Evolutionary conservation across 2,113 vertebrate species (phyloP).

Genomic region (Bubo blakistoni): DNA sequence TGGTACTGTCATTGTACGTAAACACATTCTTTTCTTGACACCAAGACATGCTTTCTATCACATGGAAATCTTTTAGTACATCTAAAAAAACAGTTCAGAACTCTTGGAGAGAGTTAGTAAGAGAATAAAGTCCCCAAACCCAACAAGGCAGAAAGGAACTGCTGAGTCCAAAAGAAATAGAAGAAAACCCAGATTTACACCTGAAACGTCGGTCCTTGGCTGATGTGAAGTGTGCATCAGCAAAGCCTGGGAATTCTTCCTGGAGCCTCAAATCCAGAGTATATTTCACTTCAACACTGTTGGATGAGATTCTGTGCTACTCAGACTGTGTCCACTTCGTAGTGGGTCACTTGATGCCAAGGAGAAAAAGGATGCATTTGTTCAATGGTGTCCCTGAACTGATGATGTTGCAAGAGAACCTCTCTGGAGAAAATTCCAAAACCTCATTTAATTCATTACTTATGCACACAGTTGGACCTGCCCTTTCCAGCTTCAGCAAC

Average conservation of each 20-base stretch:
- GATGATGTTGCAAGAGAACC: not conserved
- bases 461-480: not conserved
- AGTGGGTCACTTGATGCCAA: not conserved
- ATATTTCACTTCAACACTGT: not conserved
- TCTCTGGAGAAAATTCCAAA: not conserved
- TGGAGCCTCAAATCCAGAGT: not conserved
- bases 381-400: not conserved
- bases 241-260: not conserved
- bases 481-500: not conserved
- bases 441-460: not conserved
- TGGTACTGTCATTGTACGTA: not conserved
- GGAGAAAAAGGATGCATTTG: not conserved
- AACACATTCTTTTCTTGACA: not conserved
- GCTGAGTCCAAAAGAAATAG: not conserved
- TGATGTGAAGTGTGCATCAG: not conserved
- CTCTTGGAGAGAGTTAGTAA: not conserved
- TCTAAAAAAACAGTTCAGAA: not conserved
- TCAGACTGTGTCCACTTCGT: not conserved
- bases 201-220: not conserved
- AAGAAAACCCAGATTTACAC: not conserved
- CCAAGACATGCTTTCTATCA: not conserved
- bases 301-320: not conserved
- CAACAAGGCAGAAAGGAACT: not conserved
- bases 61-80: not conserved
- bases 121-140: not conserved